phyloP scores from a whole-genome alignment of 2,797 vertebrate genomes.

The Takifugu ocellatus region DNA sequence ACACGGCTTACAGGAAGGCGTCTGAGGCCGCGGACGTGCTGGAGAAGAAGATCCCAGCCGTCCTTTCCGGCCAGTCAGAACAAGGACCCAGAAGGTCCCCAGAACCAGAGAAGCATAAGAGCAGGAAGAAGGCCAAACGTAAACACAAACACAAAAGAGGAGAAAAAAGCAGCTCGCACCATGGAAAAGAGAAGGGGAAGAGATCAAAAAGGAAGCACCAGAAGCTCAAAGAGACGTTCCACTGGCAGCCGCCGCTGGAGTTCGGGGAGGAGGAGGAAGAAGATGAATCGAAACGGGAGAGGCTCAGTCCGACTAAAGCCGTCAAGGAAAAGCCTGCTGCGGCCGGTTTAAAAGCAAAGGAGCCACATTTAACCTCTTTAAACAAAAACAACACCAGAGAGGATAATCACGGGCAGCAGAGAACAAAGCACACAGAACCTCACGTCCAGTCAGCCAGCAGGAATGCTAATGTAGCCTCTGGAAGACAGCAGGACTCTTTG shows the following conservation, averaged over 20 bases:
- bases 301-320: conserved; percentile 45
- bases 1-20: conserved; percentile 66
- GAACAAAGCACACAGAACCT: conserved; percentile 45
- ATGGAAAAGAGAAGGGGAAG: conserved; percentile 82
- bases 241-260: conserved; percentile 96
- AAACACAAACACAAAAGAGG: conserved; percentile 80
- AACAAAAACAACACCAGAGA: conserved; percentile 46
- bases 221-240: conserved; percentile 89
- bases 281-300: conserved; percentile 68
- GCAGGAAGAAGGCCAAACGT: conserved; percentile 79
- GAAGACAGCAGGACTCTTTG: conserved; percentile 64
- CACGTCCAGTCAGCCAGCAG: conserved; percentile 45
- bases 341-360: conserved; percentile 47
- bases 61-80: conserved; percentile 43
- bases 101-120: conserved; percentile 61
- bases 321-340: conserved; percentile 30
- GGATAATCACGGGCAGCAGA: conserved; percentile 19
- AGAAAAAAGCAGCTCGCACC: conserved; percentile 65
- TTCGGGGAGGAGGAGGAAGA: conserved; percentile 94
- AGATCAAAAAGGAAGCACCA: conserved; percentile 88
- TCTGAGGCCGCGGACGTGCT: conserved; percentile 2
- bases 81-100: conserved; percentile 56
- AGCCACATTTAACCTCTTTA: conserved; percentile 39
- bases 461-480: conserved; percentile 28
- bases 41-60: neutral